A percentile compares a stretch with the other conserved stretches of the same genome.
phyloP scores from a whole-genome alignment of 2,113 vertebrate species.

The Aphyosemion australe region DNA sequence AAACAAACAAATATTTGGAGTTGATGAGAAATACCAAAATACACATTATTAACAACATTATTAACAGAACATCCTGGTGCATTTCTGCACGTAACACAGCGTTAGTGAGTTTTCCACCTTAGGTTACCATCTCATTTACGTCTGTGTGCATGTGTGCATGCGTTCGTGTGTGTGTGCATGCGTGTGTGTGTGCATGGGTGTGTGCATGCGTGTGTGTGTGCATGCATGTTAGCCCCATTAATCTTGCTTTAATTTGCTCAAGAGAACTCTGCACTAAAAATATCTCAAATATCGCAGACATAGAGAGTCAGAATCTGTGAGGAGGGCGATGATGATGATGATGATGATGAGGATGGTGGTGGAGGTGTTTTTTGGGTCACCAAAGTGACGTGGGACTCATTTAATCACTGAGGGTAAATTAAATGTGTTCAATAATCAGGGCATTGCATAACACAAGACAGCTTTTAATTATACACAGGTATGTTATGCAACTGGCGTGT shows the following conservation, averaged over 20 bases:
- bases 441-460: slow-evolving; percentile 49
- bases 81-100: too few relatives aligned
- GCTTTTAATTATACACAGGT: slow-evolving; percentile 55
- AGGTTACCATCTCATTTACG: too few relatives aligned
- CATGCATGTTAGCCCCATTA: slow-evolving; percentile 35
- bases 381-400: slow-evolving; percentile 52
- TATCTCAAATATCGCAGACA: slow-evolving; percentile 35
- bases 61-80: too few relatives aligned
- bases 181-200: neutral
- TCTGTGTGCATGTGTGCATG: too few relatives aligned
- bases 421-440: slow-evolving; percentile 60
- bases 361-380: slow-evolving; percentile 56
- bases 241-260: slow-evolving; percentile 46
- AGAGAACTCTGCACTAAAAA: slow-evolving; percentile 53
- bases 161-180: too few relatives aligned
- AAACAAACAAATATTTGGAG: too few relatives aligned
- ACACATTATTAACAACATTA: too few relatives aligned
- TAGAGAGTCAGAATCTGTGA: slow-evolving; percentile 13
- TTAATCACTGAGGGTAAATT: slow-evolving; percentile 63
- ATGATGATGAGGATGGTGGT: neutral
- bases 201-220: neutral
- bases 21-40: too few relatives aligned
- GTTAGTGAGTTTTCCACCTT: too few relatives aligned
- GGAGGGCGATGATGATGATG: neutral
- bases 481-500: slow-evolving; percentile 44